Evolutionary conservation across 2,113 vertebrate species (phyloP).

Genomic region (Genyomyrus donnyi): DNA sequence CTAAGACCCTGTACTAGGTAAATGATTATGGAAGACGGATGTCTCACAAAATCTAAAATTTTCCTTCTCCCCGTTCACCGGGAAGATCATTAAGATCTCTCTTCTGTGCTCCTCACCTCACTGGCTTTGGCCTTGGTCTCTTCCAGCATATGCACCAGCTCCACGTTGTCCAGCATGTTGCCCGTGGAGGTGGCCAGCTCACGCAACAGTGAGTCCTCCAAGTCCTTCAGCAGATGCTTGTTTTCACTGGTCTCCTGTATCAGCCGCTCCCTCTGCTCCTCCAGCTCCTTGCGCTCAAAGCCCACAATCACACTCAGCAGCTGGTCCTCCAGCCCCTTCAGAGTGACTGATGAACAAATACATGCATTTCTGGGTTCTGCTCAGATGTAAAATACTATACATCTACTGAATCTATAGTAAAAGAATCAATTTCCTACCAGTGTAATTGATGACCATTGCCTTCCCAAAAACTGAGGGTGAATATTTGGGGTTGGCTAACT

Average conservation of each 20-base stretch:
- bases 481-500: slow-evolving; percentile 83
- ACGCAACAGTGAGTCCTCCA: slow-evolving; percentile 82
- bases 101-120: slow-evolving; percentile 64
- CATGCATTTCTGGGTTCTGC: neutral
- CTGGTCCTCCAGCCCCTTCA: slow-evolving; percentile 92
- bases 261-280: slow-evolving; percentile 80
- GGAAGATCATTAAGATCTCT: neutral
- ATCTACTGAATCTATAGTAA: neutral
- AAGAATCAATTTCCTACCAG: slow-evolving; percentile 61
- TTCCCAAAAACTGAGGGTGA: slow-evolving; percentile 89
- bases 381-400: neutral
- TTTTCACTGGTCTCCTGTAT: slow-evolving; percentile 91
- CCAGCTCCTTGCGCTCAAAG: slow-evolving; percentile 78
- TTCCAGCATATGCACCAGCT: slow-evolving; percentile 82
- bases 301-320: slow-evolving; percentile 85
- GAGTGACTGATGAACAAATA: slow-evolving; percentile 64
- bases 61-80: neutral
- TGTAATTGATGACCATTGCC: slow-evolving; percentile 94
- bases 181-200: slow-evolving; percentile 85
- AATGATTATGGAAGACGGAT: neutral
- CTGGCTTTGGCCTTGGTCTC: slow-evolving; percentile 84
- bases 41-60: neutral
- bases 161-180: slow-evolving; percentile 92
- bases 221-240: slow-evolving; percentile 82
- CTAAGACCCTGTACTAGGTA: neutral